A percentile compares a stretch with the other conserved stretches of the same genome.
phyloP scores from a whole-genome alignment of 2,113 vertebrate species.

The Misgurnus mizolepis region DNA sequence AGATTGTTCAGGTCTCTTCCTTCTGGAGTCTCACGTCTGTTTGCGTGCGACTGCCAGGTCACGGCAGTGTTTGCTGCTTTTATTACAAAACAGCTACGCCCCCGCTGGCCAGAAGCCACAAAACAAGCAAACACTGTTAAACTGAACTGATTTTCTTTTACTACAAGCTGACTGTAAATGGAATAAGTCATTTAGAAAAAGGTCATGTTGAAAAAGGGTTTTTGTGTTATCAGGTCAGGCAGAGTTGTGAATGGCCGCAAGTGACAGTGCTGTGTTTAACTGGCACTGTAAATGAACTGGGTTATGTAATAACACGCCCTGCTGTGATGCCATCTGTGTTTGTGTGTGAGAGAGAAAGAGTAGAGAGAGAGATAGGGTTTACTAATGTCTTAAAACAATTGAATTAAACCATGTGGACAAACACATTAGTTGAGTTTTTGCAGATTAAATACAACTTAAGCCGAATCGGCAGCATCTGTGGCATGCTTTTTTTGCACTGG shows the following conservation, averaged over 20 bases:
- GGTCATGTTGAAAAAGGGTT: not conserved
- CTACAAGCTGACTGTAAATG: not conserved
- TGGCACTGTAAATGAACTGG: conserved; percentile 41
- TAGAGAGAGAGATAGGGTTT: not conserved
- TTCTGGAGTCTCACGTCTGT: conserved; percentile 2
- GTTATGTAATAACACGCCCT: conserved; percentile 49
- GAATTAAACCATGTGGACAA: conserved; percentile 3
- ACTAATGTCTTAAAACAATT: conserved; percentile 34
- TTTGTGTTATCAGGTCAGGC: not conserved
- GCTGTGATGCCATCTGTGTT: conserved; percentile 50
- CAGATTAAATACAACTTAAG: not conserved
- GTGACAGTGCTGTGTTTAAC: conserved; percentile 32
- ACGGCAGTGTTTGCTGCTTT: conserved; percentile 20
- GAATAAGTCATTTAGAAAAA: not conserved
- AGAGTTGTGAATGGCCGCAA: not conserved
- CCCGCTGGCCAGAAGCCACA: conserved; percentile 12
- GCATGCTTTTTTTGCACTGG: too few species aligned
- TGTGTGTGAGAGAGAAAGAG: not conserved
- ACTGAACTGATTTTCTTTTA: not conserved
- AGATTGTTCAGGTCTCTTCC: not conserved
- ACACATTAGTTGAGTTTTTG: not conserved
- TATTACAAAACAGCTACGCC: not conserved
- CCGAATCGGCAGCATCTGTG: too few species aligned
- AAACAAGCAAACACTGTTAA: not conserved
- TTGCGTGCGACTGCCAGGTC: conserved; percentile 3